Percentiles rank a stretch among this genome's conserved stretches.
Conservation (phyloP, 1,140 invertebrate species). For the Saccostrea cuccullata region DNA sequence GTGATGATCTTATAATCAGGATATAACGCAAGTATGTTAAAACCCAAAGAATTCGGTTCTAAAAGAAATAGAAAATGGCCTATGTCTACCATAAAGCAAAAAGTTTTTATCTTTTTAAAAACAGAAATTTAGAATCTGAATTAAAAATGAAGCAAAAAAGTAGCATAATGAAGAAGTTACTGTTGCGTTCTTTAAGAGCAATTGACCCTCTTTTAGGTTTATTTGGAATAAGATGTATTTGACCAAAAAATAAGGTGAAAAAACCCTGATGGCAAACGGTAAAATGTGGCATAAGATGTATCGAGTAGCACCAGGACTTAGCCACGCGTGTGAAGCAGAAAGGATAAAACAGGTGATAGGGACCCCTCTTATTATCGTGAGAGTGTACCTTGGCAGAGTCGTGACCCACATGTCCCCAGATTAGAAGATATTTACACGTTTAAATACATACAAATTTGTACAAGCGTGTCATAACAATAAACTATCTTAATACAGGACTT, state of each 20-base stretch:
- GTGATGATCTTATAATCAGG: neutral
- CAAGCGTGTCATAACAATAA: conserved; percentile 19
- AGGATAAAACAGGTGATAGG: conserved; percentile 15
- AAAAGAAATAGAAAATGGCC: too few relatives aligned
- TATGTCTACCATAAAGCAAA: too few relatives aligned
- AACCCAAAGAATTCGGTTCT: too few relatives aligned
- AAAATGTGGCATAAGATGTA: neutral
- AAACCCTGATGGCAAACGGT: neutral
- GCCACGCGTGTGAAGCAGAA: conserved; percentile 10
- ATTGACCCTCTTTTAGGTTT: neutral
- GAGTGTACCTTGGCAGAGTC: neutral
- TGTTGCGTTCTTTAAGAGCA: neutral
- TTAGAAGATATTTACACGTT: conserved; percentile 13
- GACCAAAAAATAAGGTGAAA: too few relatives aligned
- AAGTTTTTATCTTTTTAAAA: too few relatives aligned
- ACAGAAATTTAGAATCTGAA: too few relatives aligned
- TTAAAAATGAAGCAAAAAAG: too few relatives aligned
- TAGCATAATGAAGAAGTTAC: too few relatives aligned
- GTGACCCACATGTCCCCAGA: conserved; percentile 29
- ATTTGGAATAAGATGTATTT: too few relatives aligned
- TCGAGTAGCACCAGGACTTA: neutral
- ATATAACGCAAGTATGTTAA: too few relatives aligned
- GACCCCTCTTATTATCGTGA: neutral
- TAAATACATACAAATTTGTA: conserved; percentile 30
- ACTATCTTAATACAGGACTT: neutral